phyloP scores from a whole-genome alignment of 2,113 vertebrate genomes.

The Phalacrocorax brasilianus region DNA sequence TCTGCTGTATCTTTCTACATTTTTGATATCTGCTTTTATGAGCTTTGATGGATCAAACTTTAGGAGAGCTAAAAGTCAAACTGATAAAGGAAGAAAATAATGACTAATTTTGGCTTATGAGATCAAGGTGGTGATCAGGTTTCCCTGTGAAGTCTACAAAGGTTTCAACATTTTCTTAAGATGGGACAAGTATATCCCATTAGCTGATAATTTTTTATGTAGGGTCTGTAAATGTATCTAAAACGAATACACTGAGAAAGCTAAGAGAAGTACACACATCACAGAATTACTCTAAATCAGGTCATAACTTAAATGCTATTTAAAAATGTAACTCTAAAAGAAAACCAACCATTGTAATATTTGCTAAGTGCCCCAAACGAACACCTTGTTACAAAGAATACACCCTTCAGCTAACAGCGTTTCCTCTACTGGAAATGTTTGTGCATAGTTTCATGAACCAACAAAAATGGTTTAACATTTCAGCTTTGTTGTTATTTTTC shows the following conservation, averaged over 20 bases:
- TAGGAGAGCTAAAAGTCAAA: neutral
- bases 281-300: neutral
- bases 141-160: neutral
- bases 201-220: neutral
- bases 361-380: neutral
- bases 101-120: neutral
- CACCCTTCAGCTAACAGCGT: neutral
- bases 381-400: neutral
- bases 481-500: neutral
- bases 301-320: neutral
- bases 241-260: neutral
- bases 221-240: neutral
- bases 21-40: neutral
- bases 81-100: neutral
- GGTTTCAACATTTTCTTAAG: neutral
- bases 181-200: neutral
- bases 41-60: neutral
- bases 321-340: neutral
- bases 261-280: neutral
- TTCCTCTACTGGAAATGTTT: neutral
- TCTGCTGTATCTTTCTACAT: neutral
- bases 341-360: neutral
- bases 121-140: neutral
- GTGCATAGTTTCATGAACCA: neutral
- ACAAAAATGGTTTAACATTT: neutral